A percentile compares a stretch with the other conserved stretches of the same genome.
Conservation (phyloP, 2,888 invertebrate genomes). For the Sisyra terminalis region DNA sequence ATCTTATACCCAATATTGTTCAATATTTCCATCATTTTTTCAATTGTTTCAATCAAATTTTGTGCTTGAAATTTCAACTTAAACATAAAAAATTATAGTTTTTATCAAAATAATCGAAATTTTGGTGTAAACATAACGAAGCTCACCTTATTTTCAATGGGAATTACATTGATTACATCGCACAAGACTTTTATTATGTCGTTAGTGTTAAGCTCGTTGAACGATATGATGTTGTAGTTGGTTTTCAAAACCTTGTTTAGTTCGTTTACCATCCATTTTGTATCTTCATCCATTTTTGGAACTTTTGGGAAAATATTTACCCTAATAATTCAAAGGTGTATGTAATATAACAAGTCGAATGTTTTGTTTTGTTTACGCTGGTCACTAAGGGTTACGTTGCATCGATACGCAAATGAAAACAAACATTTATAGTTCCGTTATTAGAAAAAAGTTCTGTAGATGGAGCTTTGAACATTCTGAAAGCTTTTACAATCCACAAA, state of each 20-base stretch:
- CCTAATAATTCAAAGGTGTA: too few relatives aligned
- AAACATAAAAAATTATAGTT: neutral
- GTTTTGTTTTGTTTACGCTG: too few relatives aligned
- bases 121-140: too few relatives aligned
- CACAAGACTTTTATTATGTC: slow-evolving; percentile 61
- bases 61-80: slow-evolving; percentile 1
- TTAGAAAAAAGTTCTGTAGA: too few relatives aligned
- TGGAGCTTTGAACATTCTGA: too few relatives aligned
- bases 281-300: slow-evolving; percentile 2
- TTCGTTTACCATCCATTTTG: slow-evolving; percentile 35
- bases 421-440: too few relatives aligned
- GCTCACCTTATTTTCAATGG: slow-evolving; percentile 1
- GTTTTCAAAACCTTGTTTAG: slow-evolving; percentile 54
- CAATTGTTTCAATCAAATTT: neutral
- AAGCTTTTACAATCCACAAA: too few relatives aligned
- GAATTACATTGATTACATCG: slow-evolving; percentile 43
- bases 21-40: neutral
- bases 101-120: neutral
- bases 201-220: slow-evolving; percentile 61
- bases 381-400: too few relatives aligned
- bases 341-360: too few relatives aligned
- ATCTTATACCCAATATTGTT: slow-evolving; percentile 2
- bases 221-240: slow-evolving; percentile 67
- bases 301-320: too few relatives aligned
- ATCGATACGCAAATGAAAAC: too few relatives aligned